phyloP scores from a whole-genome alignment of 30 jellyfish, hydroid and myxozoan species.

The Aurelia aurita region DNA sequence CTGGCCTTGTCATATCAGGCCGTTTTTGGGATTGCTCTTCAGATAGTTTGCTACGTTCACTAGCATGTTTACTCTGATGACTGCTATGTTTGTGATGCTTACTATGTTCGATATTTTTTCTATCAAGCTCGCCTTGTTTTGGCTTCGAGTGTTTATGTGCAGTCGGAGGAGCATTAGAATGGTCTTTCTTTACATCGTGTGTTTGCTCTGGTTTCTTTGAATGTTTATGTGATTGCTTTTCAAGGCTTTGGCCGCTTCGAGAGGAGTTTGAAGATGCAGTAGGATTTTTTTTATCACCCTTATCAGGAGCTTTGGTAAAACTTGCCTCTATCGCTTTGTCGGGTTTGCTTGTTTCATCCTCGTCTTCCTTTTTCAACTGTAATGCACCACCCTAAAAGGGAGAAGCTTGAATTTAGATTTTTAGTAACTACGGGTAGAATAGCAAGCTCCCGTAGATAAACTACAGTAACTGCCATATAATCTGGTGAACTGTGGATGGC shows the following conservation, averaged over 20 bases:
- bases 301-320: constrained; percentile 35
- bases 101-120: constrained; percentile 51
- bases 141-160: constrained; percentile 36
- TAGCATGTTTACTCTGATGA: not conserved
- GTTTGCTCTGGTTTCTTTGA: constrained; percentile 12
- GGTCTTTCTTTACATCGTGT: constrained; percentile 37
- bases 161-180: constrained; percentile 14
- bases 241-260: constrained; percentile 3
- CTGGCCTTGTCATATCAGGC: constrained; percentile 10
- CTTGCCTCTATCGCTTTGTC: constrained; percentile 29
- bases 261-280: constrained; percentile 20
- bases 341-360: constrained; percentile 44
- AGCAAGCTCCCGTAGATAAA: no score
- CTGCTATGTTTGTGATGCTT: constrained; percentile 64
- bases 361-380: constrained; percentile 50
- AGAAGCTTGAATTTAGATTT: not conserved
- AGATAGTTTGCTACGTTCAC: not conserved
- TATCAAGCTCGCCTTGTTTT: constrained; percentile 27
- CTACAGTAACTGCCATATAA: no score
- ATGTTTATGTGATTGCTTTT: constrained; percentile 10
- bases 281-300: constrained; percentile 3
- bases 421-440: no score
- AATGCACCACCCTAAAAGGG: constrained; percentile 74
- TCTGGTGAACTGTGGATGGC: no score
- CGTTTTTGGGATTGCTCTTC: constrained; percentile 2